phyloP scores from a whole-genome alignment of 2,113 vertebrate species.

The Bufo bufo region DNA sequence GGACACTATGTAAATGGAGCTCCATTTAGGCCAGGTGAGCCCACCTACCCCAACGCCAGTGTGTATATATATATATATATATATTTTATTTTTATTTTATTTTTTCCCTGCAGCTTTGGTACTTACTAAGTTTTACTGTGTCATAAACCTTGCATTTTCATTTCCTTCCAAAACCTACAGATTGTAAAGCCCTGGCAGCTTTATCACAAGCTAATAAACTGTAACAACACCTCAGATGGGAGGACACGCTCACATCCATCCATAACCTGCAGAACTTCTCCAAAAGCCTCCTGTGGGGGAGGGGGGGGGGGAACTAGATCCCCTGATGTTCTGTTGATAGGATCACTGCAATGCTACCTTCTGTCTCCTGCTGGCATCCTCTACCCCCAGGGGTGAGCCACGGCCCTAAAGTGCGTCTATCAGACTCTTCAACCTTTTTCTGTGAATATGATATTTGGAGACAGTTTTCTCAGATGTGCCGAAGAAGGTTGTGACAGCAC shows the following conservation, averaged over 20 bases:
- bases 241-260: background rate
- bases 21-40: no score
- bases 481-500: background rate
- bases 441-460: background rate
- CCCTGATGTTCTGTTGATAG: constrained; percentile 19
- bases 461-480: background rate
- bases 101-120: background rate
- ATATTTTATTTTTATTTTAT: background rate
- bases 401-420: background rate
- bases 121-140: background rate
- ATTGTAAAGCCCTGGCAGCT: background rate
- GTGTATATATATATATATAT: background rate
- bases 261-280: background rate
- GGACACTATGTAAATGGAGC: no score
- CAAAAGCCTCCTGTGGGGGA: background rate
- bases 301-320: background rate
- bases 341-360: background rate
- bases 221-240: background rate
- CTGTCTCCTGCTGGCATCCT: background rate
- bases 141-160: constrained; percentile 37
- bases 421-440: background rate
- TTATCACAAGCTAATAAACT: constrained; percentile 21
- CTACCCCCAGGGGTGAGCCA: background rate
- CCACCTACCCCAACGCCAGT: no score
- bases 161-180: constrained; percentile 11